These are phyloP conservation scores for Vulpes ferrilata DNA, from an alignment of 2,113 vertebrate genomes.

Conservation along the genomic window DNA sequence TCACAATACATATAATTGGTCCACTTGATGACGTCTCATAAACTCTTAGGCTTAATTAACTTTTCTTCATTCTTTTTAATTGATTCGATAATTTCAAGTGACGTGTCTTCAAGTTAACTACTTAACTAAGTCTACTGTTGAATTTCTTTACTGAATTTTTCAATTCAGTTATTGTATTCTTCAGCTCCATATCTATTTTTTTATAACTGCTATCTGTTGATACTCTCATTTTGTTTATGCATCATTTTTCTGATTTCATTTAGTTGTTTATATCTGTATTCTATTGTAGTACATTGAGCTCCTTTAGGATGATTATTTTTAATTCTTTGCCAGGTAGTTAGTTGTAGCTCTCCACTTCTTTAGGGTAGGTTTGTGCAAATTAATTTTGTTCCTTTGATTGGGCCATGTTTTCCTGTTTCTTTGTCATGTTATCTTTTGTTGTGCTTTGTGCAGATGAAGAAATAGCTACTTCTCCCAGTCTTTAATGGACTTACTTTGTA, in stretches of 20 bases:
- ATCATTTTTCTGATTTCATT: constrained; percentile 2
- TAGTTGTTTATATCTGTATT: background rate
- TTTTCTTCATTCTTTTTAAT: background rate
- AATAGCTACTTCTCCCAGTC: background rate
- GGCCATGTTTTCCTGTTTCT: background rate
- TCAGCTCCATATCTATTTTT: background rate
- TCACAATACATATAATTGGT: background rate
- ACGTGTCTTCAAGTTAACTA: background rate
- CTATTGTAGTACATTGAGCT: background rate
- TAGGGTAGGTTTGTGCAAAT: background rate
- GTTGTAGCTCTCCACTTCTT: background rate
- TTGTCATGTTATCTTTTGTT: background rate
- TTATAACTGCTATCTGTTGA: background rate
- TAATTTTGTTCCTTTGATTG: background rate
- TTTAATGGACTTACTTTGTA: background rate
- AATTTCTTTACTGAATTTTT: background rate
- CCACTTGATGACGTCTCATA: background rate
- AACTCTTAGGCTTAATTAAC: background rate
- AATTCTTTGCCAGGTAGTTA: background rate
- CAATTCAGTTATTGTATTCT: background rate
- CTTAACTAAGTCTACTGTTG: background rate
- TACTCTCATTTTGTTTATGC: background rate
- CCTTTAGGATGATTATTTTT: background rate
- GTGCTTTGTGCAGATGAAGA: background rate
- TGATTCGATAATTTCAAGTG: constrained; percentile 17